These are phyloP conservation scores for Ptychobarbus kaznakovi DNA, from an alignment of 2,797 vertebrate species.

Conservation along the genomic window DNA sequence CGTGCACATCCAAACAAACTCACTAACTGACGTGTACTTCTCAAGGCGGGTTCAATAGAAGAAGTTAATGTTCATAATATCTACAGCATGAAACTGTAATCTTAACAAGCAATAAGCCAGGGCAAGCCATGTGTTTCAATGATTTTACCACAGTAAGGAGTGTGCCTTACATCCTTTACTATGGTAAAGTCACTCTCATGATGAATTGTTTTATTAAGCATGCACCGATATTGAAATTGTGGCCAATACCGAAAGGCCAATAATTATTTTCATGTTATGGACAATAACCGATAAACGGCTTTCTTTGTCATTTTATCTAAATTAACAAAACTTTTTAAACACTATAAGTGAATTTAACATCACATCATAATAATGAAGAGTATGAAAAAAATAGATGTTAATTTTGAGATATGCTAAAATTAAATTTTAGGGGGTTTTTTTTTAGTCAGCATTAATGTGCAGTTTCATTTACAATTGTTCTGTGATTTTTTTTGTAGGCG, in stretches of 20 bases:
- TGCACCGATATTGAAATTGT: neutral
- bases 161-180: neutral
- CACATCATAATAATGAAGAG: neutral
- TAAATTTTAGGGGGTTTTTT: too few relatives aligned
- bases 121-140: neutral
- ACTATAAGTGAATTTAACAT: neutral
- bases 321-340: neutral
- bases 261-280: neutral
- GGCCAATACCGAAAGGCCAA: neutral
- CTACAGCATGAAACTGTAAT: neutral
- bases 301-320: neutral
- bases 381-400: neutral
- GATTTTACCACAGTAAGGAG: neutral
- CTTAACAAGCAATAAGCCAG: neutral
- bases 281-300: neutral
- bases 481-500: neutral
- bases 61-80: conserved; percentile 8
- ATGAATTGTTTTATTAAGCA: neutral
- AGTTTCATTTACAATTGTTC: neutral
- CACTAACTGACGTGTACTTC: conserved; percentile 46
- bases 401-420: neutral
- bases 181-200: neutral
- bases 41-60: conserved; percentile 3
- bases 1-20: conserved; percentile 44
- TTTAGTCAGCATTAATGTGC: neutral